Conservation (phyloP, 2,888 invertebrate species). For the Masnerella sp. region DNA sequence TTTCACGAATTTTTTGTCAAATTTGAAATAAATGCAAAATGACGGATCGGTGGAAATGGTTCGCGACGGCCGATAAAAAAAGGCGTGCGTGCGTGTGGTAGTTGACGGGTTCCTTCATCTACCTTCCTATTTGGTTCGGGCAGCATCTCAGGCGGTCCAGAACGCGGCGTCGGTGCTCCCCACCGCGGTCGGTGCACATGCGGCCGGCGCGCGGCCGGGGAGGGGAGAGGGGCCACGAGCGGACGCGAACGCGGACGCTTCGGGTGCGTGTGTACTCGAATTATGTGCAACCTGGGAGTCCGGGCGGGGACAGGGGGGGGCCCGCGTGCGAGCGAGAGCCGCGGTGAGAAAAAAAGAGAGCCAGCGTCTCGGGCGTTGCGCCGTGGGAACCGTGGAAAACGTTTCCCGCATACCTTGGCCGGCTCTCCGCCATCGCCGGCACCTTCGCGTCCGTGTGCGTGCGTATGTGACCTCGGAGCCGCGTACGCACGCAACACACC, state of each 20-base stretch:
- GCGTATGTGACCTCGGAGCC: conserved; percentile 27
- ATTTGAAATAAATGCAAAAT: too few relatives aligned
- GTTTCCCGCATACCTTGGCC: conserved; percentile 74
- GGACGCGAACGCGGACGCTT: conserved; percentile 18
- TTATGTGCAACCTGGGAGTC: not conserved
- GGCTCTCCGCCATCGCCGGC: conserved; percentile 42
- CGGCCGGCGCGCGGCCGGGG: conserved; percentile 16
- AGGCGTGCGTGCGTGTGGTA: conserved; percentile 37
- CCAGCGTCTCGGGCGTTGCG: conserved; percentile 67
- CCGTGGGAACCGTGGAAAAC: conserved; percentile 77
- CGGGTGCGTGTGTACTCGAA: conserved; percentile 40
- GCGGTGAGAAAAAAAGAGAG: conserved; percentile 54
- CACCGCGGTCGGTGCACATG: conserved; percentile 19
- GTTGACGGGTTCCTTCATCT: conserved; percentile 22
- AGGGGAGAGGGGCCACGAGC: conserved; percentile 18
- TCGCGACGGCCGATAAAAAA: too few relatives aligned
- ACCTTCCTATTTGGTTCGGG: conserved; percentile 47
- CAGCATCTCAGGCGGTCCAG: conserved; percentile 62
- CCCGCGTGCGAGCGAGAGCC: conserved; percentile 18
- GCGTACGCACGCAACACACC: conserved; percentile 39
- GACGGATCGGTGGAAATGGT: too few relatives aligned
- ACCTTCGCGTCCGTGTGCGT: conserved; percentile 43
- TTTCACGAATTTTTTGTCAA: too few relatives aligned
- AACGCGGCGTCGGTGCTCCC: conserved; percentile 43
- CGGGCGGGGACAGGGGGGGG: not conserved